Percentiles rank a stretch among this genome's conserved stretches.
Evolutionary conservation across 2,113 vertebrate genomes (phyloP).

Genomic region (Xenopus borealis): DNA sequence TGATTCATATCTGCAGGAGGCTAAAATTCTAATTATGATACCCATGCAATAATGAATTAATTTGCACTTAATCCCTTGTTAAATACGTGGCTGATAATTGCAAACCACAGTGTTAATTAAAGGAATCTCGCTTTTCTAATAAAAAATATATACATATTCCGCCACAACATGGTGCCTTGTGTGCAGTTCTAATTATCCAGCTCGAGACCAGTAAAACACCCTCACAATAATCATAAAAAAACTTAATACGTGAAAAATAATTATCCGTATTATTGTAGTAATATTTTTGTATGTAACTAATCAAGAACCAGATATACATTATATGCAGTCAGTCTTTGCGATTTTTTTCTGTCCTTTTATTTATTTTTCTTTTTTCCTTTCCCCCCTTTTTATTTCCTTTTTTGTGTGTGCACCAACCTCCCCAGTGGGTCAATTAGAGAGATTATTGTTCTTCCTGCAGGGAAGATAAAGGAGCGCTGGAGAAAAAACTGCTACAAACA

Average conservation of each 20-base stretch:
- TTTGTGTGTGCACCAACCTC: constrained; percentile 74
- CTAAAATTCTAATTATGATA: not conserved
- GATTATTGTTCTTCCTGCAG: constrained; percentile 99
- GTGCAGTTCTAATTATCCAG: too few species aligned
- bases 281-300: constrained; percentile 75
- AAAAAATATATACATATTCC: not conserved
- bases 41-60: constrained; percentile 25
- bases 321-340: constrained; percentile 80
- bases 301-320: constrained; percentile 68
- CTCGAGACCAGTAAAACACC: too few species aligned
- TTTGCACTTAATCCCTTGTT: constrained; percentile 43
- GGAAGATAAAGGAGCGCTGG: constrained; percentile 83
- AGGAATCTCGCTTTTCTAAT: constrained; percentile 10
- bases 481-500: constrained; percentile 75
- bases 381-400: too few species aligned
- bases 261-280: constrained; percentile 55
- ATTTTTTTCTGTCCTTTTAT: constrained; percentile 59
- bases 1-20: not conserved
- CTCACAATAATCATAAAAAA: too few species aligned
- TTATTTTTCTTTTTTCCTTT: too few species aligned
- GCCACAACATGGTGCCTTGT: too few species aligned
- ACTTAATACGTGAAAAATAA: too few species aligned
- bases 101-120: constrained; percentile 39
- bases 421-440: constrained; percentile 99
- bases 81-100: constrained; percentile 33